These are phyloP conservation scores for Parazoanthus swiftii DNA, from an alignment of 92 coral and sea anemone species.

Conservation along the genomic window DNA sequence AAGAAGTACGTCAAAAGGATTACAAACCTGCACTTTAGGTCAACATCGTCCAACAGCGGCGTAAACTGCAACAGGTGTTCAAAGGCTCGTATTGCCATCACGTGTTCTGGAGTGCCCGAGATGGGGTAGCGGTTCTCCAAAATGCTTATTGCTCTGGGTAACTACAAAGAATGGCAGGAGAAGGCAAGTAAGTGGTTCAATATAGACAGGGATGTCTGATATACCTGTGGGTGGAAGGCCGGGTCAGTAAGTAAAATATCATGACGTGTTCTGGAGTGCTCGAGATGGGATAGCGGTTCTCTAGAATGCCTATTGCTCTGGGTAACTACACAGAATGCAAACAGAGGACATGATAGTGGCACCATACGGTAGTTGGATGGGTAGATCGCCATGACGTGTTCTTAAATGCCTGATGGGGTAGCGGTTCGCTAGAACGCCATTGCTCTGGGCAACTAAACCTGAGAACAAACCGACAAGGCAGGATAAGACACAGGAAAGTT, in stretches of 20 bases:
- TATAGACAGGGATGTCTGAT: too few species aligned
- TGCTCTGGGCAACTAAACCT: too few species aligned
- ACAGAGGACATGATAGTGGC: background rate
- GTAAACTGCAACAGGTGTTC: constrained; percentile 82
- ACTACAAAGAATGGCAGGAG: constrained; percentile 39
- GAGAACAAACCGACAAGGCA: too few species aligned
- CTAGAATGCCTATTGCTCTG: background rate
- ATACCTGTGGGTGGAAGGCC: background rate
- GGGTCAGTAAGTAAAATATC: background rate
- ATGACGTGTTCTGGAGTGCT: background rate
- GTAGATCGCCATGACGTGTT: too few species aligned
- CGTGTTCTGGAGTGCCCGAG: constrained; percentile 59
- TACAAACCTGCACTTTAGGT: constrained; percentile 76
- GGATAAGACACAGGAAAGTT: too few species aligned
- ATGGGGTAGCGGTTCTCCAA: constrained; percentile 69
- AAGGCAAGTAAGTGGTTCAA: background rate
- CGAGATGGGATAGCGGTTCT: background rate
- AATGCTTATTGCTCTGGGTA: constrained; percentile 69
- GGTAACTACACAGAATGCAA: background rate
- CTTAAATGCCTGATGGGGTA: too few species aligned
- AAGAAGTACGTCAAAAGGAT: too few species aligned
- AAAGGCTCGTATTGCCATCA: constrained; percentile 65
- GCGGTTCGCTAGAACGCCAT: too few species aligned
- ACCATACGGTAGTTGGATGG: too few species aligned
- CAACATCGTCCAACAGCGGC: constrained; percentile 88